Evolutionary conservation across 2,113 vertebrate species (phyloP).

Genomic region (Emydocephalus ijimae): DNA sequence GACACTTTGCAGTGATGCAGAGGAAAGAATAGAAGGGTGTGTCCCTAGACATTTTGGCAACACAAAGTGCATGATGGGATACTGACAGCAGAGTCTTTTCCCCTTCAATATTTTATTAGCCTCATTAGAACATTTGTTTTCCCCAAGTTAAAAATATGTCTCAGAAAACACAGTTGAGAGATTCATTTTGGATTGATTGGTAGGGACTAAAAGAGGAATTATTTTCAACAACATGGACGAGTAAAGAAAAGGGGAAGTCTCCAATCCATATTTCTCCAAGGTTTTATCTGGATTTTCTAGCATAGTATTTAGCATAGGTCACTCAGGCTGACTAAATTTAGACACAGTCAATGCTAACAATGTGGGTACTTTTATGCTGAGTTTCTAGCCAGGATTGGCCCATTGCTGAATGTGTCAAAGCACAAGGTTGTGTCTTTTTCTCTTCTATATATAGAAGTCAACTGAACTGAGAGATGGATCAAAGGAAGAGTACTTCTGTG

Average conservation of each 20-base stretch:
- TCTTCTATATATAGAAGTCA: background rate
- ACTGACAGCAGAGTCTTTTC: background rate
- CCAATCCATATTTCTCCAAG: no score
- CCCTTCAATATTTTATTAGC: background rate
- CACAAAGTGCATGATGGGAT: background rate
- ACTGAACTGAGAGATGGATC: background rate
- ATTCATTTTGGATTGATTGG: background rate
- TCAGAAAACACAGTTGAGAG: background rate
- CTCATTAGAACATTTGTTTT: background rate
- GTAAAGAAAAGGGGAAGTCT: background rate
- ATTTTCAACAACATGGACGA: background rate
- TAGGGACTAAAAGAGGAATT: background rate
- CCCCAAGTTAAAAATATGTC: background rate
- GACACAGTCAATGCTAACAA: background rate
- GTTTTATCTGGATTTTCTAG: background rate
- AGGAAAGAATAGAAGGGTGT: background rate
- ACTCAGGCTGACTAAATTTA: background rate
- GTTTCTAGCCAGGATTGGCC: background rate
- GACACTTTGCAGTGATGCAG: constrained; percentile 36
- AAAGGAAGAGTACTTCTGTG: background rate
- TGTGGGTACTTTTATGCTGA: background rate
- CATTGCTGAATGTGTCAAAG: background rate
- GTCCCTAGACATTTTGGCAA: background rate
- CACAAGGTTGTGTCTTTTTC: background rate
- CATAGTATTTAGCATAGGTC: background rate